Conservation (phyloP, 2,797 vertebrate species). For the Phataginus tetradactyla region DNA sequence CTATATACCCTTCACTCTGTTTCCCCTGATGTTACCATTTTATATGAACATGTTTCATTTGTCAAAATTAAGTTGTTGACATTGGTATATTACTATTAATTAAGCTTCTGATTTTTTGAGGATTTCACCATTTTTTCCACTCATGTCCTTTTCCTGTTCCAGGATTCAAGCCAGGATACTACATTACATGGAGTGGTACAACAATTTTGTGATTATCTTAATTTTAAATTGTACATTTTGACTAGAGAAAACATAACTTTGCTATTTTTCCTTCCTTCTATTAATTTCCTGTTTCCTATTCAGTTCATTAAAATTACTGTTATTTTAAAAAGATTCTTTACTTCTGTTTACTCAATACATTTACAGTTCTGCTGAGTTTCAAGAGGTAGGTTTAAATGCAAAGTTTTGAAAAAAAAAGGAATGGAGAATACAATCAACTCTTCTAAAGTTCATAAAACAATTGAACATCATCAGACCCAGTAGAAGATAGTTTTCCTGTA, state of each 20-base stretch:
- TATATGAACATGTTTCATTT: background rate
- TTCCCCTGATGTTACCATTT: background rate
- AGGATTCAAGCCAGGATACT: background rate
- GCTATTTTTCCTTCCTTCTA: background rate
- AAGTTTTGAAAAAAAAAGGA: conserved; percentile 54
- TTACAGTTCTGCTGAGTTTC: background rate
- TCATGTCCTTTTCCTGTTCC: background rate
- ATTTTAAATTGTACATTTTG: background rate
- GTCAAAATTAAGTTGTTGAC: conserved; percentile 6
- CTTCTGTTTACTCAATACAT: background rate
- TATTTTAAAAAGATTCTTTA: background rate
- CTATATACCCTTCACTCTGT: background rate
- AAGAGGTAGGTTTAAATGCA: background rate
- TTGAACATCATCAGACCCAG: background rate
- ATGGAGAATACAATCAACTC: background rate
- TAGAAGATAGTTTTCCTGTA: conserved; percentile 39
- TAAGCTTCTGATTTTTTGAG: background rate
- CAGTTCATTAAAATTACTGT: background rate
- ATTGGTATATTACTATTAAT: background rate
- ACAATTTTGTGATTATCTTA: background rate
- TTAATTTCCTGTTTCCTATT: background rate
- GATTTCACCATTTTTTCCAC: background rate
- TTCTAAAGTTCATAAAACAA: conserved; percentile 39
- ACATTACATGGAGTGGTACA: background rate
- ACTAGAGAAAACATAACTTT: background rate